Evolutionary conservation across 2,113 vertebrate species (phyloP).

Genomic region (Hydrochoerus hydrochaeris): DNA sequence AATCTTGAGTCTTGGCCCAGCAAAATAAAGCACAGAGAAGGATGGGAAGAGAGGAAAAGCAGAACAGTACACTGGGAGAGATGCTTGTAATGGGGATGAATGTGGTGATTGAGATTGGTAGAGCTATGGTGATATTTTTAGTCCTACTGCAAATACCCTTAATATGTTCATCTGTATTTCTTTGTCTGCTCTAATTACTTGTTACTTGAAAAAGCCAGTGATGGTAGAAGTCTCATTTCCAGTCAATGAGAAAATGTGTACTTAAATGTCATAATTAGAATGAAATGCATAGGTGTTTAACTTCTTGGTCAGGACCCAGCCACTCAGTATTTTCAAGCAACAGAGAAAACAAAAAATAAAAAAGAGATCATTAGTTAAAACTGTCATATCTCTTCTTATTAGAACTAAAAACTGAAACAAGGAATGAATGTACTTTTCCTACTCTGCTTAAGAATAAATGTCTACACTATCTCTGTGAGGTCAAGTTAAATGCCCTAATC

Average conservation of each 20-base stretch:
- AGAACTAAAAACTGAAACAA: slow-evolving; percentile 36
- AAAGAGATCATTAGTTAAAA: slow-evolving; percentile 52
- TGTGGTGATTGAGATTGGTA: neutral
- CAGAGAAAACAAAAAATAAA: neutral
- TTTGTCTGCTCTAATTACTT: slow-evolving; percentile 57
- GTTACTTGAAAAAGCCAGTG: slow-evolving; percentile 11
- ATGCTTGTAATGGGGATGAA: neutral
- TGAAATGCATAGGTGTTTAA: slow-evolving; percentile 18
- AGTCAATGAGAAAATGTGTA: slow-evolving; percentile 14
- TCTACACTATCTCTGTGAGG: slow-evolving; percentile 24
- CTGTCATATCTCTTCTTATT: slow-evolving; percentile 20
- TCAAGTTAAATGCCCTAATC: slow-evolving; percentile 15
- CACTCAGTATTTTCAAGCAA: slow-evolving; percentile 50
- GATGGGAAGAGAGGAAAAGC: neutral
- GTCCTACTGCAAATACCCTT: neutral
- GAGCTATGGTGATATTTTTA: slow-evolving; percentile 26
- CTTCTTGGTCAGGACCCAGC: neutral
- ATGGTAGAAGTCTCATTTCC: slow-evolving; percentile 26
- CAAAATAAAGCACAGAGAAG: neutral
- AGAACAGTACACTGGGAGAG: neutral
- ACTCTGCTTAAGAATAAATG: slow-evolving; percentile 30
- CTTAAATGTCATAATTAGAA: slow-evolving; percentile 40
- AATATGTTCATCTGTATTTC: slow-evolving; percentile 50
- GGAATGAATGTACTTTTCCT: slow-evolving; percentile 30
- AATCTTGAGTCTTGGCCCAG: neutral